A percentile compares a stretch with the other conserved stretches of the same genome.
Evolutionary conservation across 2,888 invertebrate genomes (phyloP).

Genomic region (Acanthosepion esculentum): DNA sequence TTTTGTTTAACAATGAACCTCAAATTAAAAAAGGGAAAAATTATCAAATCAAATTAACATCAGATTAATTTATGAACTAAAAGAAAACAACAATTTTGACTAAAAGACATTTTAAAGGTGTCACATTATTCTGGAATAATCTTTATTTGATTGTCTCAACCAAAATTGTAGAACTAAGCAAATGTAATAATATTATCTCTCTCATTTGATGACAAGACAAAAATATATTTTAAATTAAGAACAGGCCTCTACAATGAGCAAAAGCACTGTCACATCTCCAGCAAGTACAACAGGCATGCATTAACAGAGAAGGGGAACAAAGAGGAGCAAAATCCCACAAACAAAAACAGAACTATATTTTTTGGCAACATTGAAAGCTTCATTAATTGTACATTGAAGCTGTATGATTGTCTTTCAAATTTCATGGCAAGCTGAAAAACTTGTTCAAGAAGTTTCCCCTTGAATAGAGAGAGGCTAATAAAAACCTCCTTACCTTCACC

Average conservation of each 20-base stretch:
- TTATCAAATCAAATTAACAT: too few species aligned
- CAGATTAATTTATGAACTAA: too few species aligned
- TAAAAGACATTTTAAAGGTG: too few species aligned
- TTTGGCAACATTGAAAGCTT: not conserved
- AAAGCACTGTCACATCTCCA: not conserved
- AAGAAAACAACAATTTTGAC: too few species aligned
- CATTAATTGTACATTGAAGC: not conserved
- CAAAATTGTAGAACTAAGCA: too few species aligned
- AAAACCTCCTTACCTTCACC: constrained; percentile 46
- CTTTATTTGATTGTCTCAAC: too few species aligned
- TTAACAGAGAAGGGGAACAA: not conserved
- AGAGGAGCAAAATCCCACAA: not conserved
- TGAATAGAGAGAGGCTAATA: not conserved
- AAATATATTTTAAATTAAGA: too few species aligned
- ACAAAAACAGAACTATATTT: constrained; percentile 3
- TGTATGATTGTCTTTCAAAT: not conserved
- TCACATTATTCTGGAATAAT: too few species aligned
- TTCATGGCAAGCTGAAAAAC: not conserved
- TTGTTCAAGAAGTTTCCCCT: constrained; percentile 23
- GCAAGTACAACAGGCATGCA: not conserved
- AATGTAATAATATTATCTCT: too few species aligned
- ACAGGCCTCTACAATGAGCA: not conserved
- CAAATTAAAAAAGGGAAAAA: too few species aligned
- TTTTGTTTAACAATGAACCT: too few species aligned
- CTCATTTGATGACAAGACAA: too few species aligned